A percentile compares a stretch with the other conserved stretches of the same genome.
Conservation (phyloP, 2,797 vertebrate species). For the Tympanoctomys barrerae region DNA sequence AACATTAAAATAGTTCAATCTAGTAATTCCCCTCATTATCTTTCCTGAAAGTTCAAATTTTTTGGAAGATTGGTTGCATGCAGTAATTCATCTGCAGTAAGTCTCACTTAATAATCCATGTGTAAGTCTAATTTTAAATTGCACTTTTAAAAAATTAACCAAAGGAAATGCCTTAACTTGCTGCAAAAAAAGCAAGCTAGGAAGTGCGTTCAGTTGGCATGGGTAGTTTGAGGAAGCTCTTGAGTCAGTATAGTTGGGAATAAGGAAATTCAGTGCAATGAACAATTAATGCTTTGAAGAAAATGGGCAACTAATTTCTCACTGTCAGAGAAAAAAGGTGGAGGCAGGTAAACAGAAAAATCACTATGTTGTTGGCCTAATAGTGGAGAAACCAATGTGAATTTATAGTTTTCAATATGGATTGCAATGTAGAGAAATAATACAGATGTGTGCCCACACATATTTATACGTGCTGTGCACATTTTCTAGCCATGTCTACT, state of each 20-base stretch:
- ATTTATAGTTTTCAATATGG: background rate
- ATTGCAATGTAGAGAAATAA: background rate
- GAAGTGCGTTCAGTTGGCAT: background rate
- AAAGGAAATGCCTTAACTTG: background rate
- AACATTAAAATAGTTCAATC: background rate
- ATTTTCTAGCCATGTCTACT: background rate
- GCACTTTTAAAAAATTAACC: background rate
- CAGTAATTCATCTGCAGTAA: background rate
- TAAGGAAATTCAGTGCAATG: background rate
- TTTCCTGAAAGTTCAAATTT: constrained; percentile 5
- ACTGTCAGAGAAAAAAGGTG: background rate
- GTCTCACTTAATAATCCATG: background rate
- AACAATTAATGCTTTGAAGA: background rate
- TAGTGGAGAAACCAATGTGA: background rate
- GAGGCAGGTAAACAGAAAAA: background rate
- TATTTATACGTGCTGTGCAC: no score
- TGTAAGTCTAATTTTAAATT: background rate
- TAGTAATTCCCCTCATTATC: background rate
- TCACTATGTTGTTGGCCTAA: background rate
- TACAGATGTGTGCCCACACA: background rate
- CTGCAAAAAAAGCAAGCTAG: no score
- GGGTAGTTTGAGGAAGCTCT: background rate
- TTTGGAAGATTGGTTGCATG: constrained; percentile 25
- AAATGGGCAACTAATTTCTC: background rate
- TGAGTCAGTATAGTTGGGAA: background rate